Evolutionary conservation across 2,888 invertebrate species (phyloP), one percentile per base, ranked within the genome.

Genomic region (Platycheirus albimanus): DNA sequence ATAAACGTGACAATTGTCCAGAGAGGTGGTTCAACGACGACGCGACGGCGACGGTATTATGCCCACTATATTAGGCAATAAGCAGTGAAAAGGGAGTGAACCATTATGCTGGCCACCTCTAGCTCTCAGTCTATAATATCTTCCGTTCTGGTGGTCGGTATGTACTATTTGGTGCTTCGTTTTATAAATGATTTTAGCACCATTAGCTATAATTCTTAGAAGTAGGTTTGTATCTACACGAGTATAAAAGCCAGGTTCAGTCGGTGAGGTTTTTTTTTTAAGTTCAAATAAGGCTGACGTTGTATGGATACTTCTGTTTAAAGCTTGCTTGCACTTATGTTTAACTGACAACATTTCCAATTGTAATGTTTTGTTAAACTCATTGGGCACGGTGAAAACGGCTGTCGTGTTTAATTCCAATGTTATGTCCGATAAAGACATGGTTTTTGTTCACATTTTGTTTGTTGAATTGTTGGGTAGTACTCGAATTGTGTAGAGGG

Each of bases 391-490:
- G 80, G 70, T 43, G 70, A 64, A 75, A 75, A 75, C 47, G 36
- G 58, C 70, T 70, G 75, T 70, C 80, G 56, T 80, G 80, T 80
- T 75, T 51, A 64, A 70, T 70, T 64, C 70, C 80, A 54, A 80
- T 75, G 72, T 67, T 61, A 41, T 45, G 45, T 63, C 41, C 15
- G 11, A 56, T 67, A 66, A 24, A 67, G 56, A 69, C 56, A 69
- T 56, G 38, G 43, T 70, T 70, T 70, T 70, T 70, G 47, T 47
- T 70, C 11, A 36, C 69, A 47, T 33, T 56, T 45, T 30, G n/a
- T n/a, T n/a, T n/a, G n/a, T n/a, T 24, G 24, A 24, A 24, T 24
- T 24, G 24, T 24, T n/a, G n/a, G 24, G 24, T 24, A 24, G 19
- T n/a, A 54, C 28, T 19, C n/a, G n/a, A n/a, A n/a, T n/a, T 28